Conservation (phyloP, 2,113 vertebrate species). For the Notiomystis cincta region DNA sequence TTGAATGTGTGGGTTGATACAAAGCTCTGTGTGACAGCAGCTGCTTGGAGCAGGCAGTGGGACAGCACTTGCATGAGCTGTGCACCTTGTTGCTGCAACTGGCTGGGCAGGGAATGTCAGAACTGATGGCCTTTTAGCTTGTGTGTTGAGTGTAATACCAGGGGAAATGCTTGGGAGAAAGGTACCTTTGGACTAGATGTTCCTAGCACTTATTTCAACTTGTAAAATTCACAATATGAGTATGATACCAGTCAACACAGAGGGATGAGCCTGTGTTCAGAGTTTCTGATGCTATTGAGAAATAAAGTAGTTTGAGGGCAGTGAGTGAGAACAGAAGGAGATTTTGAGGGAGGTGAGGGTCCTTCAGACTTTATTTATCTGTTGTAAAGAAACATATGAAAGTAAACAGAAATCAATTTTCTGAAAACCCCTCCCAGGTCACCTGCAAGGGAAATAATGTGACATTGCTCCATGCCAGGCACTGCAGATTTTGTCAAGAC, state of each 20-base stretch:
- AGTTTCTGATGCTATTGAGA: background rate
- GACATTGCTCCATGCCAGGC: background rate
- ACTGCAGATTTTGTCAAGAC: slow-evolving; percentile 7
- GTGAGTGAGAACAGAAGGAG: background rate
- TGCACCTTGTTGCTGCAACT: background rate
- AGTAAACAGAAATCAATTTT: slow-evolving; percentile 38
- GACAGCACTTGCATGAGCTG: background rate
- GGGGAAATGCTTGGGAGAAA: background rate
- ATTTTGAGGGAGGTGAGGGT: slow-evolving; percentile 25
- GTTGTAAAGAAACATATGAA: slow-evolving; percentile 9
- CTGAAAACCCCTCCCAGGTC: slow-evolving; percentile 5
- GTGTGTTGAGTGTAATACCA: too few species aligned
- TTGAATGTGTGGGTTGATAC: background rate
- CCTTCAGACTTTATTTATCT: background rate
- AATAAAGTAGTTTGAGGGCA: background rate
- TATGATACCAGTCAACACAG: background rate
- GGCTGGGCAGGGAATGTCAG: background rate
- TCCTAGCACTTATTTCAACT: background rate
- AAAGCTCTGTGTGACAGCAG: background rate
- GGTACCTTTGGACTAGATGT: background rate
- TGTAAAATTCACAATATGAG: background rate
- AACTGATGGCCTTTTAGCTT: background rate
- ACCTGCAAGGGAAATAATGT: slow-evolving; percentile 6
- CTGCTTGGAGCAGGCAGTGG: background rate
- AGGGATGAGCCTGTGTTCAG: background rate